These are phyloP conservation scores for Colletes collaris DNA, from an alignment of 2,888 invertebrate genomes.

Conservation along the genomic window DNA sequence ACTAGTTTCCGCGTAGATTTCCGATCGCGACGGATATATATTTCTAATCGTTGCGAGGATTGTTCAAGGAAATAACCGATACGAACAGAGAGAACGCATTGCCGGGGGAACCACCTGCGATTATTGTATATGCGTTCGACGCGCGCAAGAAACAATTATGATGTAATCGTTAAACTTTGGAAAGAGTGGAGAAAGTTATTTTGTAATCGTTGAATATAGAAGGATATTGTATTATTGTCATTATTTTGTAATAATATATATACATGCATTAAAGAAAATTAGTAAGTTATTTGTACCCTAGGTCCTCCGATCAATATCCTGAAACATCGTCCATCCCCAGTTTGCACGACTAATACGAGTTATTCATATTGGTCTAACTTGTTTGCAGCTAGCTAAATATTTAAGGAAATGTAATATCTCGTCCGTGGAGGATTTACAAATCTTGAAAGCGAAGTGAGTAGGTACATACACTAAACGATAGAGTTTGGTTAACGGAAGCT, in stretches of 20 bases:
- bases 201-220: not conserved
- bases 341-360: not conserved
- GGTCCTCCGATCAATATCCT: not conserved
- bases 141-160: not conserved
- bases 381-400: slow-evolving; percentile 87
- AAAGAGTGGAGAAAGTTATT: slow-evolving; percentile 8
- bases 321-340: not conserved
- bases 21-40: not conserved
- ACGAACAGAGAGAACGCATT: not conserved
- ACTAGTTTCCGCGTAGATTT: not conserved
- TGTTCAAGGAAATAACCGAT: not conserved
- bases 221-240: not conserved
- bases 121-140: not conserved
- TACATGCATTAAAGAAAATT: not conserved
- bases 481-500: too few relatives aligned
- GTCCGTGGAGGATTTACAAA: slow-evolving; percentile 86
- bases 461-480: slow-evolving; percentile 65
- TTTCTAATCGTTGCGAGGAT: not conserved
- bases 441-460: slow-evolving; percentile 88
- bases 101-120: not conserved
- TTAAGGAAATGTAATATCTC: slow-evolving; percentile 88
- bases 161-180: slow-evolving; percentile 1
- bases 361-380: slow-evolving; percentile 52
- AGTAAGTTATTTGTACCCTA: not conserved
- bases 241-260: slow-evolving; percentile 46